Base-by-base conservation (phyloP, 2,797 vertebrate species). In the Falco berigora region DNA sequence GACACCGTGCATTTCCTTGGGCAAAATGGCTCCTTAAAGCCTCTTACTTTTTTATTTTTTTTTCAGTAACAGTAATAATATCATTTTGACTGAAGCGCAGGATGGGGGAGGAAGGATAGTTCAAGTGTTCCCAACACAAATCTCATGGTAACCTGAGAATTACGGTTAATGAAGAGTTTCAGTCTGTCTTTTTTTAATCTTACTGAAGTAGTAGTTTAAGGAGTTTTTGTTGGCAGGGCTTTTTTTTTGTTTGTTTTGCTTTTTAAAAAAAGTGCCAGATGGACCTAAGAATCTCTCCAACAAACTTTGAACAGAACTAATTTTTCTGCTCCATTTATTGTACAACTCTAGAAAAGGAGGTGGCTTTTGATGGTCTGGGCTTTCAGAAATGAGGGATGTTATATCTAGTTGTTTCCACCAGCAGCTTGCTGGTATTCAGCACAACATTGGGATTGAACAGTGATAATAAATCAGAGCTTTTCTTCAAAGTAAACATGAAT, bases 391-490 rank as follows among this genome's bases (percentile, higher is more conserved):
- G 6, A 40, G 42, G 28, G 38, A 38, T 30, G 10, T 64, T 49
- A 32, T 10, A 10, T 50, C 25, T 40, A n/a, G 47, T n/a, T 2
- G 2, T 64, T 90, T 76, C 64, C 40, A 69, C 27, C 9, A 61
- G 34, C 28, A 36, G 9, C 24, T 69, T 75, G 64, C 32, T 88
- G 40, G 18, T 34, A 28, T 78, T 82, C 55, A 56, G 25, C 36
- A 14, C 24, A 53, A 23, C 1, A 2, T 17, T 14, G 19, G 47
- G 25, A 12, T 42, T n/a, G 47, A n/a, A 24, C 6, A 55, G 30
- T 38, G 62, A 25, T 14, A 53, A 36, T 79, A 95, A 90, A 94
- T 89, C 76, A 79, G 53, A 69, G 15, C n/a, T 64, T 91, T 92
- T 83, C 62, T 83, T 83, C 50, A 66, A 62, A 89, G 79, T 44